Evolutionary conservation across 2,888 invertebrate genomes (phyloP), one percentile per base, ranked within the genome.

Genomic region (Monochamus alternatus): DNA sequence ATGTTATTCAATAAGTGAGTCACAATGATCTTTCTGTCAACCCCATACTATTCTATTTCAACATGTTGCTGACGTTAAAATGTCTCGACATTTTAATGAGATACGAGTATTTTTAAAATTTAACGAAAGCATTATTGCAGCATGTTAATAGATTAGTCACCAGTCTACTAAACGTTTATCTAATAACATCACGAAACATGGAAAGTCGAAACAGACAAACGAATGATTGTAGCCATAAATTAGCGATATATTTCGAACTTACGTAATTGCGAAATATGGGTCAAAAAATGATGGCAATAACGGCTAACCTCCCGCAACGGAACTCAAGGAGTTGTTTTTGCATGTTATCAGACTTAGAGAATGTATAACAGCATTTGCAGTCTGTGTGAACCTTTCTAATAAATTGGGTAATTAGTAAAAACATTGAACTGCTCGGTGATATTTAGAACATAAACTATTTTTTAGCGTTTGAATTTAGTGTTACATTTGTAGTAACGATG

Each of bases 241-340:
- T 63, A 63, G 43, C 62, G 62, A 63, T 43, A 63, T 63, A 63
- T 63, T 63, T 63, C 43, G n/a, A 63, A 63, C 12, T 63, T 63
- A 43, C 62, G 62, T 63, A 38, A 63, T 43, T 43, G 2, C 38
- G 8, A 7, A 14, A 63, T 14, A 63, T 43, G 22, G 62, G 62
- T 43, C 14, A n/a, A 63, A 63, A 14, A 63, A 63, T 63, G 14
- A 63, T 63, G 8, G 43, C 22, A 63, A 63, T 10, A 63, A 63
- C n/a, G 38, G 38, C 22, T 63, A 14, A 43, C 38, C 43, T 43
- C 10, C 47, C 47, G n/a, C 62, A 62, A 32, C 38, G 38, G 12
- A 62, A 63, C 14, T 63, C 43, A 43, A 14, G 38, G 38, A 62
- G n/a, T 14, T 43, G 43, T 47, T 14, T 14, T 63, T 63, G 43